Percentiles rank a stretch among this genome's conserved stretches.
Evolutionary conservation across 2,888 invertebrate genomes (phyloP).

Genomic region (Paralinhomoeus sp.): DNA sequence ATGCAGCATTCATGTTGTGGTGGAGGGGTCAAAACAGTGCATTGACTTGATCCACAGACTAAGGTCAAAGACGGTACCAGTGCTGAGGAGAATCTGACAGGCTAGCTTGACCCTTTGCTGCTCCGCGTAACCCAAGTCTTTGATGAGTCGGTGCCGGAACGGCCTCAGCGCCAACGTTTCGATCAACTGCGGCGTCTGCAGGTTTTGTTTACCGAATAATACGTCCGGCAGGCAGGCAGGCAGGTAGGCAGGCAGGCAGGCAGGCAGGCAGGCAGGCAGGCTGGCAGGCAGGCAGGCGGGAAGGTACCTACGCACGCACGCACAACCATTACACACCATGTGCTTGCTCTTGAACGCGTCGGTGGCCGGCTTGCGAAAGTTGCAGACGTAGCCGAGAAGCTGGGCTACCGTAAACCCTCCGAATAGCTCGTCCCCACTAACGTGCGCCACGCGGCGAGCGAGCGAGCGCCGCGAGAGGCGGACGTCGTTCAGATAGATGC

Average conservation of each 20-base stretch:
- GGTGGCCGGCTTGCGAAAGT: conserved; percentile 9
- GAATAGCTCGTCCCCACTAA: conserved; percentile 51
- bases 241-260: too few relatives aligned
- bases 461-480: conserved; percentile 42
- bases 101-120: conserved; percentile 63
- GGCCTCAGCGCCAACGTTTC: conserved; percentile 74
- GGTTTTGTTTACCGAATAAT: too few relatives aligned
- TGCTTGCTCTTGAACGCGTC: conserved; percentile 8
- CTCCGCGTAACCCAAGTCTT: conserved; percentile 63
- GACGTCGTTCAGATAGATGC: too few relatives aligned
- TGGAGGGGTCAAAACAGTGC: too few relatives aligned
- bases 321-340: conserved; percentile 4
- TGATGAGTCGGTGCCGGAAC: conserved; percentile 61
- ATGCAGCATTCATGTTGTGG: too few relatives aligned
- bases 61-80: too few relatives aligned
- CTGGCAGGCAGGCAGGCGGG: too few relatives aligned
- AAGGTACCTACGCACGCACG: too few relatives aligned
- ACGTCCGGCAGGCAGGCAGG: too few relatives aligned
- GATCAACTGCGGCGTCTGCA: too few relatives aligned
- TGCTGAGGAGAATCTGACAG: conserved; percentile 50
- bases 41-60: too few relatives aligned
- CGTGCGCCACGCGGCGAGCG: conserved; percentile 47
- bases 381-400: conserved; percentile 51
- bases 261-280: too few relatives aligned
- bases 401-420: conserved; percentile 70